Percentiles rank a stretch among this genome's conserved stretches.
phyloP scores from a whole-genome alignment of 2,797 vertebrate species.

The Rhinichthys osculus region DNA sequence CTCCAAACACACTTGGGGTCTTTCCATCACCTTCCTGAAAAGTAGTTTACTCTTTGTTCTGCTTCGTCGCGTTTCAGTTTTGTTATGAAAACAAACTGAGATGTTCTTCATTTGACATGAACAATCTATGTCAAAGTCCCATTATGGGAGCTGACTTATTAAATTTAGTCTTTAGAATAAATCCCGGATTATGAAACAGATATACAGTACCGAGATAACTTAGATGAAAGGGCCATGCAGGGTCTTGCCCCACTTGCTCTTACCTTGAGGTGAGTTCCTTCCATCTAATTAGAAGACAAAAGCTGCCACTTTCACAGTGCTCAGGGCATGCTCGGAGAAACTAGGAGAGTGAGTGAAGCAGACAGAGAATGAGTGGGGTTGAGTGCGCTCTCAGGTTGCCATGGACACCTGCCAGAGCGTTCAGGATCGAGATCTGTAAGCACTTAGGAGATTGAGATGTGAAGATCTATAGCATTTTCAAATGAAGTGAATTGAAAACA shows the following conservation, averaged over 20 bases:
- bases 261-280: conserved; percentile 75
- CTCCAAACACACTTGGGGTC: background rate
- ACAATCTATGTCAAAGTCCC: background rate
- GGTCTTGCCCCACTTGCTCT: conserved; percentile 71
- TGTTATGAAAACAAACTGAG: background rate
- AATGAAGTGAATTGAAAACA: background rate
- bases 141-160: conserved; percentile 14
- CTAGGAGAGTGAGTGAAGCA: conserved; percentile 37
- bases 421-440: conserved; percentile 72
- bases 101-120: conserved; percentile 10
- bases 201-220: conserved; percentile 31
- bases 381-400: conserved; percentile 87
- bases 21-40: background rate
- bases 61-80: background rate
- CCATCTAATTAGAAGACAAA: conserved; percentile 86
- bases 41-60: background rate
- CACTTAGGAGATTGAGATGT: conserved; percentile 11
- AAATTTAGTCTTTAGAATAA: conserved; percentile 11
- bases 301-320: conserved; percentile 81
- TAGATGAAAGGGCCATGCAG: background rate
- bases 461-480: conserved; percentile 3
- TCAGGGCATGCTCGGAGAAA: conserved; percentile 64
- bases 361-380: conserved; percentile 49
- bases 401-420: conserved; percentile 88
- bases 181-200: conserved; percentile 15